phyloP scores from a whole-genome alignment of 2,888 invertebrate genomes.

The Sicus ferrugineus region DNA sequence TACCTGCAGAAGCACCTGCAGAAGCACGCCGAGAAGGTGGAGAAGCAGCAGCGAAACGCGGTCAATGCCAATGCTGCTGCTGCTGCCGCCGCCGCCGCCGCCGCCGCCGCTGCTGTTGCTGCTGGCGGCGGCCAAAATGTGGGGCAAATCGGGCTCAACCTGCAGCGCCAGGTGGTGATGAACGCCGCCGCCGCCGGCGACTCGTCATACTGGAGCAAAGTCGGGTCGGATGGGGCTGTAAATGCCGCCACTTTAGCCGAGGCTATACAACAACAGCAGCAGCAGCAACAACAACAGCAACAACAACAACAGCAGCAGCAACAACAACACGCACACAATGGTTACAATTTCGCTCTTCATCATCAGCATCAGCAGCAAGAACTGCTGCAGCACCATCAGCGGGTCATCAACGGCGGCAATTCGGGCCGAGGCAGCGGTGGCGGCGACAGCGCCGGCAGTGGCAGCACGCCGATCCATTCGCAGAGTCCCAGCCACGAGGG shows the following conservation, averaged over 20 bases:
- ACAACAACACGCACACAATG: slow-evolving; percentile 69
- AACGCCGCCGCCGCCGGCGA: slow-evolving; percentile 53
- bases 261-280: slow-evolving; percentile 67
- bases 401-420: slow-evolving; percentile 70
- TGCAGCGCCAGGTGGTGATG: slow-evolving; percentile 63
- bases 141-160: slow-evolving; percentile 60
- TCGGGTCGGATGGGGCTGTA: slow-evolving; percentile 75
- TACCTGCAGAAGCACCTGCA: slow-evolving; percentile 99
- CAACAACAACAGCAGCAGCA: slow-evolving; percentile 68
- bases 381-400: slow-evolving; percentile 60
- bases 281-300: slow-evolving; percentile 44
- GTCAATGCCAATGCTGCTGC: slow-evolving; percentile 39
- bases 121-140: slow-evolving; percentile 49
- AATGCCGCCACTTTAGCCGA: slow-evolving; percentile 70
- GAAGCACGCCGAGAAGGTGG: slow-evolving; percentile 93
- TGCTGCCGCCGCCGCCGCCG: slow-evolving; percentile 37
- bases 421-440: slow-evolving; percentile 49
- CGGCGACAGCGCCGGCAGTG: slow-evolving; percentile 50
- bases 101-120: slow-evolving; percentile 39
- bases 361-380: slow-evolving; percentile 70
- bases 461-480: slow-evolving; percentile 59
- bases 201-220: slow-evolving; percentile 82
- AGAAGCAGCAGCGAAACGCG: slow-evolving; percentile 69
- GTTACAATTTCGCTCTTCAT: slow-evolving; percentile 67
- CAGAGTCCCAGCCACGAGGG: slow-evolving; percentile 62